Percentiles rank a stretch among this genome's conserved stretches.
Evolutionary conservation across 2,888 invertebrate genomes (phyloP).

Genomic region (Marronus borbonicus): DNA sequence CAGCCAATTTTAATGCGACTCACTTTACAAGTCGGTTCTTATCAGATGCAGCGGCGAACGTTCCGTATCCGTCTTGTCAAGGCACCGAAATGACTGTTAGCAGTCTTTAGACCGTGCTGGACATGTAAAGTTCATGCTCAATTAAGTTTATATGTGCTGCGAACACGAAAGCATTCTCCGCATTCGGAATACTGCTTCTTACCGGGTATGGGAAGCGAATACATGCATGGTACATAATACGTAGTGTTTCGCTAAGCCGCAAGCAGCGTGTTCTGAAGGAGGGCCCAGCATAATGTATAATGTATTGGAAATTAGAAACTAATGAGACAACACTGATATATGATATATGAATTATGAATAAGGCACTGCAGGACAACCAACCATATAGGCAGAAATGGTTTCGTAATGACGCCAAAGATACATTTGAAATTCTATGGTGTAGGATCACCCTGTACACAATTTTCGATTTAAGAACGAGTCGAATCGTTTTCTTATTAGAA

Average conservation of each 20-base stretch:
- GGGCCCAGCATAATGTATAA: no score
- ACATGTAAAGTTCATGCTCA: constrained; percentile 43
- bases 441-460: no score
- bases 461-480: no score
- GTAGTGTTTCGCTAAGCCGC: no score
- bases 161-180: constrained; percentile 23
- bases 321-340: no score
- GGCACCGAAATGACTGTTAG: constrained; percentile 24
- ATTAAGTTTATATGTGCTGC: constrained; percentile 35
- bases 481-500: neutral
- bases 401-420: no score
- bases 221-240: neutral
- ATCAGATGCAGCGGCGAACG: constrained; percentile 30
- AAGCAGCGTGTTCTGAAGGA: no score
- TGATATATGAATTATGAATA: no score
- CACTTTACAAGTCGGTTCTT: constrained; percentile 31
- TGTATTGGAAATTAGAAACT: no score
- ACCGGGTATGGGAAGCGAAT: neutral
- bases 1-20: constrained; percentile 34
- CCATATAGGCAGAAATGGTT: no score
- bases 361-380: no score
- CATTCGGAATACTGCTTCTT: neutral
- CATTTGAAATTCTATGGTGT: no score
- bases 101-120: constrained; percentile 26
- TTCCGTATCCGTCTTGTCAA: constrained; percentile 27